These are phyloP conservation scores for Halichondria panicea DNA, from an alignment of 37 sponge, comb jelly and placozoan species.

Conservation along the genomic window DNA sequence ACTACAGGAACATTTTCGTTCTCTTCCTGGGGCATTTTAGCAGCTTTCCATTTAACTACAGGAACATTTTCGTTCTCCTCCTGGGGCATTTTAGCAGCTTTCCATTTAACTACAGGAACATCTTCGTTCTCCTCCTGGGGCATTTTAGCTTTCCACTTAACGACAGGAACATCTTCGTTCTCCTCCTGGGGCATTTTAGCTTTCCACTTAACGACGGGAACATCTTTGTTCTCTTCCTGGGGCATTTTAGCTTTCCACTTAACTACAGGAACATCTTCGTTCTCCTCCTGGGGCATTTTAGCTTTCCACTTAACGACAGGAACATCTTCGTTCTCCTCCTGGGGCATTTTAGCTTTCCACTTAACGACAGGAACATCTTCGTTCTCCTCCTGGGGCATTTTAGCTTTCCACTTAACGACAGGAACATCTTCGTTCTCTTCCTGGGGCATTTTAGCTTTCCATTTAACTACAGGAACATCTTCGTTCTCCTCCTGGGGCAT, in stretches of 20 bases:
- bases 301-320: conserved; percentile 40
- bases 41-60: conserved; percentile 16
- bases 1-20: conserved; percentile 1
- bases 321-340: conserved; percentile 19
- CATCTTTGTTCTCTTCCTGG: conserved; percentile 9
- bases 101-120: conserved; percentile 13
- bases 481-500: neutral
- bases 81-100: neutral
- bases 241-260: conserved; percentile 18
- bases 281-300: conserved; percentile 3
- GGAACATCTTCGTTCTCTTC: conserved; percentile 6
- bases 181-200: neutral
- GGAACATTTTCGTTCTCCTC: neutral
- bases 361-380: conserved; percentile 28
- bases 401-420: conserved; percentile 30
- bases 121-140: neutral
- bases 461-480: conserved; percentile 9
- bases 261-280: conserved; percentile 3
- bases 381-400: neutral
- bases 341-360: neutral
- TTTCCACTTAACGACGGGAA: conserved; percentile 45
- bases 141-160: neutral
- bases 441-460: conserved; percentile 1
- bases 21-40: neutral
- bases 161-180: neutral